phyloP scores from a whole-genome alignment of 2,888 invertebrate species.

The Tetramorium bicarinatum region DNA sequence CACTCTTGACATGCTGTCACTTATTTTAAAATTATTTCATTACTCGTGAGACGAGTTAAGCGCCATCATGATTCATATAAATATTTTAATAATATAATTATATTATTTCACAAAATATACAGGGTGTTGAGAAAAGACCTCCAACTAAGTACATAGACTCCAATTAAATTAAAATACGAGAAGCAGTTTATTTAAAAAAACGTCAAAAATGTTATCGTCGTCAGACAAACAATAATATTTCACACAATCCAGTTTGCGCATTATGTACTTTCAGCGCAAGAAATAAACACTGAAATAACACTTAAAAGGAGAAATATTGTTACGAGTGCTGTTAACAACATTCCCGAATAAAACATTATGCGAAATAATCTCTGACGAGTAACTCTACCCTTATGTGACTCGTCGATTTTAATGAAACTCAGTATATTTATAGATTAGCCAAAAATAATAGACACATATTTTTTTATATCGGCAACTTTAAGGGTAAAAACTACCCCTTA shows the following conservation, averaged over 20 bases:
- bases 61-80: not conserved
- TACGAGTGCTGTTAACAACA: not conserved
- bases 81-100: not conserved
- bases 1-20: not conserved
- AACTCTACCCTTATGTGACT: no score
- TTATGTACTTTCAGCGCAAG: conserved; percentile 6
- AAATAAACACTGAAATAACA: conserved; percentile 21
- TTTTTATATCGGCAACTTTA: no score
- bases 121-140: no score
- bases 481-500: no score
- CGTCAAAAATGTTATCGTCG: conserved; percentile 11
- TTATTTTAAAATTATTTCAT: not conserved
- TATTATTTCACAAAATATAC: not conserved
- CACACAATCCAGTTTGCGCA: conserved; percentile 6
- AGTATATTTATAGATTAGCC: no score
- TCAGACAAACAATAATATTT: not conserved
- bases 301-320: conserved; percentile 25
- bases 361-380: conserved; percentile 1
- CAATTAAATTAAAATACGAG: not conserved
- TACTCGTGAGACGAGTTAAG: not conserved
- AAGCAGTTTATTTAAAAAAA: conserved; percentile 29
- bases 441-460: no score
- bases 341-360: conserved; percentile 7
- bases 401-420: no score
- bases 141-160: not conserved